Percentiles rank a stretch among this genome's conserved stretches.
phyloP scores from a whole-genome alignment of 2,888 invertebrate genomes.

The Neocrepidodera transversa region DNA sequence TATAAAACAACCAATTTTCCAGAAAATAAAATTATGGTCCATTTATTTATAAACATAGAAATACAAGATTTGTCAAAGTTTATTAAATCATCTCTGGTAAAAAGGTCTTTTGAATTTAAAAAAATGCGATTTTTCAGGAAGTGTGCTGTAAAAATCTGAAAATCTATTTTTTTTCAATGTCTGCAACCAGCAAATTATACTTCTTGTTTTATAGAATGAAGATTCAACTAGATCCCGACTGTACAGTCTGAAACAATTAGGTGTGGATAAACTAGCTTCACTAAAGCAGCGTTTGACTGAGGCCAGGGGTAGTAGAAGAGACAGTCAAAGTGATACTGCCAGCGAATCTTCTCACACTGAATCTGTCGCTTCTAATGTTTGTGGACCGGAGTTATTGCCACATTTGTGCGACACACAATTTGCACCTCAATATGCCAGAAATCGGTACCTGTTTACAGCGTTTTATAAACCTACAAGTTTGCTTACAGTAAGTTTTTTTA shows the following conservation, averaged over 20 bases:
- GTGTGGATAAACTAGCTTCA: slow-evolving; percentile 72
- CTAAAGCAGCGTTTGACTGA: slow-evolving; percentile 70
- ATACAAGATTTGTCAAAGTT: too few species aligned
- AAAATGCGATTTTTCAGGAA: too few species aligned
- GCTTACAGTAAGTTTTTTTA: slow-evolving; percentile 60
- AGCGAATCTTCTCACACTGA: slow-evolving; percentile 54
- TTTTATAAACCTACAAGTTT: slow-evolving; percentile 65
- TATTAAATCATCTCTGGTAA: too few species aligned
- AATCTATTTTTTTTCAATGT: too few species aligned
- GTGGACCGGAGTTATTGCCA: slow-evolving; percentile 58
- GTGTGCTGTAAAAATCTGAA: too few species aligned
- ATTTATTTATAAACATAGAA: too few species aligned
- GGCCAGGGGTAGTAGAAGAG: slow-evolving; percentile 55
- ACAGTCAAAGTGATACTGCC: slow-evolving; percentile 56
- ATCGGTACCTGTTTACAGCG: slow-evolving; percentile 67
- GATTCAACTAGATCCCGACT: slow-evolving; percentile 64
- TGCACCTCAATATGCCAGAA: slow-evolving; percentile 66
- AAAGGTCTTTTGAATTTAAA: too few species aligned
- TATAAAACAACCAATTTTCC: too few species aligned
- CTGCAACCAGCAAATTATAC: too few species aligned
- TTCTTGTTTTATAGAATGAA: slow-evolving; percentile 46
- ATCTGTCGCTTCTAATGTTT: slow-evolving; percentile 42
- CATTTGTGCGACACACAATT: slow-evolving; percentile 64
- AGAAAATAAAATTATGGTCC: too few species aligned
- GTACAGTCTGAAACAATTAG: slow-evolving; percentile 71